These are phyloP conservation scores for Percopsis omiscomaycus DNA, from an alignment of 2,797 vertebrate genomes.

Conservation along the genomic window DNA sequence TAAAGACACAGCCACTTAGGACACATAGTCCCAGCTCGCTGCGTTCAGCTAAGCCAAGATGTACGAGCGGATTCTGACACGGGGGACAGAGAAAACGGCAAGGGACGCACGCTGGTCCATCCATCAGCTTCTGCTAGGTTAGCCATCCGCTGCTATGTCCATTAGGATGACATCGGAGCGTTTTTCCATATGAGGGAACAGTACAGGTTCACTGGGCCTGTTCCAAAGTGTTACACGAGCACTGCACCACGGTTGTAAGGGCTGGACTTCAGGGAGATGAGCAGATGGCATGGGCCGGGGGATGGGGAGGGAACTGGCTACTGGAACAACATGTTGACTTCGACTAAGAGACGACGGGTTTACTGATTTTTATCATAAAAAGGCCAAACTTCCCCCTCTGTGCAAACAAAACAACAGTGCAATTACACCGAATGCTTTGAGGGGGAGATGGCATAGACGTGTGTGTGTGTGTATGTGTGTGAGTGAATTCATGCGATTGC, in stretches of 20 bases:
- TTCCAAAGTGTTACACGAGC: slow-evolving; percentile 22
- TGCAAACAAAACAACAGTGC: not conserved
- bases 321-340: slow-evolving; percentile 36
- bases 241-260: too few relatives aligned
- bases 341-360: slow-evolving; percentile 15
- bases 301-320: not conserved
- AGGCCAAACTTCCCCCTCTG: not conserved
- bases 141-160: slow-evolving; percentile 18
- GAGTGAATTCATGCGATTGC: slow-evolving; percentile 20
- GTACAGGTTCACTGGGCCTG: slow-evolving; percentile 21
- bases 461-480: slow-evolving; percentile 1
- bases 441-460: slow-evolving; percentile 10
- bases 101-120: slow-evolving; percentile 11
- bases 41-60: slow-evolving; percentile 14
- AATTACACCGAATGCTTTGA: slow-evolving; percentile 28
- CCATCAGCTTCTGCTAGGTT: slow-evolving; percentile 19
- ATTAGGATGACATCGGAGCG: slow-evolving; percentile 42
- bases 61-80: slow-evolving; percentile 32
- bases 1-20: slow-evolving; percentile 30
- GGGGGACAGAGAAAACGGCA: slow-evolving; percentile 26
- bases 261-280: too few relatives aligned
- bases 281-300: not conserved
- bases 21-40: slow-evolving; percentile 26
- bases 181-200: slow-evolving; percentile 49
- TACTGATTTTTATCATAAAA: slow-evolving; percentile 11